Evolutionary conservation across 2,113 vertebrate species (phyloP).

Genomic region (Oncorhynchus masou): DNA sequence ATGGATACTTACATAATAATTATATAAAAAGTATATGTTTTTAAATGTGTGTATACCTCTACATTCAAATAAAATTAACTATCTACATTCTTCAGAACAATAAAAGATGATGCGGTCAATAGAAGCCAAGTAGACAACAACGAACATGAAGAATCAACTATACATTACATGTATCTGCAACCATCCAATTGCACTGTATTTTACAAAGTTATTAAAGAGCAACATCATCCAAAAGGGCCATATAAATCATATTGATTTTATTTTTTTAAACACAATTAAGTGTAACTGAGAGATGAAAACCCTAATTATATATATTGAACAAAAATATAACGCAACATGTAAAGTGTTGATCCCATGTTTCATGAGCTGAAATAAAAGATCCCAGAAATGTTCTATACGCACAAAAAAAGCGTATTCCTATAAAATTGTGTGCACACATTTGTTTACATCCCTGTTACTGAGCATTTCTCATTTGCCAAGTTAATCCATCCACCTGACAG

Average conservation of each 20-base stretch:
- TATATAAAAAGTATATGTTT: constrained; percentile 91
- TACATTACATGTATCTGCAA: constrained; percentile 75
- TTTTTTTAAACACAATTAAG: background rate
- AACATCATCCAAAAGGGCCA: constrained; percentile 86
- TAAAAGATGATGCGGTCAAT: constrained; percentile 69
- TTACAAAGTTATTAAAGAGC: constrained; percentile 54
- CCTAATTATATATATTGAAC: no score
- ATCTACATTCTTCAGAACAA: constrained; percentile 76
- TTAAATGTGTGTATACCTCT: constrained; percentile 85
- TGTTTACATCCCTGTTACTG: no score
- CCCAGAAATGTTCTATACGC: no score
- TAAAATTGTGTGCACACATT: no score
- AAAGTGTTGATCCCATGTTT: no score
- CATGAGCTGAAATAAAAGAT: no score
- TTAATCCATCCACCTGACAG: no score
- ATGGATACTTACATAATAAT: constrained; percentile 91
- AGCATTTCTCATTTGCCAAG: no score
- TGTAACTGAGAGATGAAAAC: background rate
- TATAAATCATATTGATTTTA: constrained; percentile 15
- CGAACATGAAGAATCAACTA: constrained; percentile 81
- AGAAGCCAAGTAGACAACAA: constrained; percentile 77
- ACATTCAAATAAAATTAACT: constrained; percentile 88
- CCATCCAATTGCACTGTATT: constrained; percentile 79
- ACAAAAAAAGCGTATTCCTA: no score
- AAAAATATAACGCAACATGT: no score